Evolutionary conservation across 2,888 invertebrate genomes (phyloP), one percentile per base, ranked within the genome.

Genomic region (Busseola fusca): DNA sequence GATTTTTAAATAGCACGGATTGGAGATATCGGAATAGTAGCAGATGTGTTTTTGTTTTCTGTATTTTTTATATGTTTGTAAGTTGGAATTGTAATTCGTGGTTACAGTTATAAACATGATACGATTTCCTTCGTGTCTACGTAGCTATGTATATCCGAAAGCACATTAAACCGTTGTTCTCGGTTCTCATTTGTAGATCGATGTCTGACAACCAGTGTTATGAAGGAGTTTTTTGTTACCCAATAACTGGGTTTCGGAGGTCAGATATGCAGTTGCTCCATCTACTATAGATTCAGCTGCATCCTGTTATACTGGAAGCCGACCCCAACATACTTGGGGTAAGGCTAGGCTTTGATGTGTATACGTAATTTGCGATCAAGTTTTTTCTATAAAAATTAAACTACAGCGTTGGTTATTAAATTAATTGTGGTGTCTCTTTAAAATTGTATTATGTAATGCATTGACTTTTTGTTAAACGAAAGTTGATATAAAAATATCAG

Each of bases 1-100:
- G 64, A 58, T 62, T 64, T 74, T 74, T 40, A 69, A 74, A 64
- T 72, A 7, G 54, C 56, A 74, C 59, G 14, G 34, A 54, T 34
- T 45, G 42, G 40, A 52, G 21, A 57, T 30, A 9, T 34, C 7
- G 14, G 21, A 25, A 42, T 9, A 14, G 16, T 5, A 42, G 6
- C 30, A 48, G 21, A 50, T 37, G 75, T 45, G 21, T 50, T 76
- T 45, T 79, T 54, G n/a, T 54, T 56, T 59, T 37, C 1, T 7
- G 45, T 45, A n/a, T 70, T 45, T 9, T 37, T 50, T 12, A 50
- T 40, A 9, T 50, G 21, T 45, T 30, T 50, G 45, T 50, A 45
- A 21, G 2, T 45, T 57, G 14, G 42, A 21, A 34, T 10, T 64
- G 14, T 54, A 18, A 27, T 48, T 64, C 5, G 16, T 18, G 40